Base-by-base conservation (phyloP, 2,888 invertebrate species). In the Rhabditoides inermis region DNA sequence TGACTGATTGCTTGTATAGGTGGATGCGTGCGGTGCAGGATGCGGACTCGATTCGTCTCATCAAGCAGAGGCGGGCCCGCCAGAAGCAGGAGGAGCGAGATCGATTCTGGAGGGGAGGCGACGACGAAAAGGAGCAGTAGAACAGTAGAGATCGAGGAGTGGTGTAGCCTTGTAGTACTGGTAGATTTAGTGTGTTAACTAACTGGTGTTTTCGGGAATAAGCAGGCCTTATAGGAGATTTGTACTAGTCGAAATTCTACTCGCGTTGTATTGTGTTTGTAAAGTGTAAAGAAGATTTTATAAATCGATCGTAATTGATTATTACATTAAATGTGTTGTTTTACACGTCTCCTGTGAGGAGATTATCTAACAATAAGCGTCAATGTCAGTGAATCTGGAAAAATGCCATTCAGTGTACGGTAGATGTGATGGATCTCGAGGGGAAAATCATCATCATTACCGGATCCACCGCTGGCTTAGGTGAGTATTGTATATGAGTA, bases 21-120 rank as follows among this genome's bases (percentile, higher is more conserved):
- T 50, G 50, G 50, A 50, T 50, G 50, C 42, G 44, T 2, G 50
- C 50, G 1, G 50, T 50, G 20, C 42, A 50, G 27, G 50, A 50
- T 20, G 32, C 50, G 36, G 36, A 36, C n/a, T 2, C 32, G 35
- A 20, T 50, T 42, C 36, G 27, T 18, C 28, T 6, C n/a, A n/a
- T n/a, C n/a, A n/a, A n/a, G n/a, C n/a, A 25, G 12, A 42, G 42
- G 12, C 32, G 44, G 3, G 50, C 41, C 22, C 26, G 18, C 27
- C 41, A 26, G 27, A 26, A 50, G 39, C 27, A 30, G 15, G 12
- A 27, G 40, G 40, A 36, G n/a, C 28, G 22, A n/a, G n/a, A n/a
- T n/a, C n/a, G n/a, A n/a, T n/a, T n/a, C n/a, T n/a, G n/a, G n/a
- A n/a, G 20, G 25, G 41, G 4, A 41, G 41, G 15, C 6, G 5